Base-by-base conservation (phyloP, 2,888 invertebrate genomes). In the Orthosia gothica region DNA sequence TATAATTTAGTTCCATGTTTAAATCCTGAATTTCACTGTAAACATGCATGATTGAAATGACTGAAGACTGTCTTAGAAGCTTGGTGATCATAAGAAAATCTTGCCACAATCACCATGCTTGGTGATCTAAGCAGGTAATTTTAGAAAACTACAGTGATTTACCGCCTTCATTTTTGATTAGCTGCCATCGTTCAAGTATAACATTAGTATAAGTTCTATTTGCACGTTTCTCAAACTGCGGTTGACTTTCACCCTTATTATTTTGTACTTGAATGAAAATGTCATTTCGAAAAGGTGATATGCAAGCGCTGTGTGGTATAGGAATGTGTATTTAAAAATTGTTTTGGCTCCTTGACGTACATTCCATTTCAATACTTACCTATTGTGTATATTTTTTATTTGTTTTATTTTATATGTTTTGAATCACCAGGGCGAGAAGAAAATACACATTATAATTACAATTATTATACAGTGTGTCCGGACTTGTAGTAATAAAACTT, bases 81-180 rank as follows among this genome's bases (percentile, higher is more conserved):
- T 32, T 66, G 18, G 18, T 61, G 40, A 40, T 40, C 40, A 40
- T 40, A 40, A 40, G 40, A 9, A 1, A 40, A 32, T 32, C 32
- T 32, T 32, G 5, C 32, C 32, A 32, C 32, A 61, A 20, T 23
- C 47, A 23, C 23, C 52, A 2, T 52, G n/a, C 40, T 40, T 40
- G 40, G 40, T 40, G n/a, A n/a, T n/a, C n/a, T n/a, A n/a, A n/a
- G n/a, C n/a, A 47, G 67, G 12, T 32, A 32, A 64, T 64, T 40
- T 65, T 20, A 23, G 23, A 67, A 66, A 2, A 9, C 16, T 18
- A 55, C 11, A 66, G 16, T 13, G 7, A 15, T 12, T 5, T 11
- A 16, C n/a, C 16, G 16, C 16, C 12, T 47, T 20, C 26, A 54
- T n/a, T n/a, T 45, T 68, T 20, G 26, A 47, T 16, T 9, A 68